phyloP scores from a whole-genome alignment of 2,113 vertebrate species.

The Actenoides hombroni region DNA sequence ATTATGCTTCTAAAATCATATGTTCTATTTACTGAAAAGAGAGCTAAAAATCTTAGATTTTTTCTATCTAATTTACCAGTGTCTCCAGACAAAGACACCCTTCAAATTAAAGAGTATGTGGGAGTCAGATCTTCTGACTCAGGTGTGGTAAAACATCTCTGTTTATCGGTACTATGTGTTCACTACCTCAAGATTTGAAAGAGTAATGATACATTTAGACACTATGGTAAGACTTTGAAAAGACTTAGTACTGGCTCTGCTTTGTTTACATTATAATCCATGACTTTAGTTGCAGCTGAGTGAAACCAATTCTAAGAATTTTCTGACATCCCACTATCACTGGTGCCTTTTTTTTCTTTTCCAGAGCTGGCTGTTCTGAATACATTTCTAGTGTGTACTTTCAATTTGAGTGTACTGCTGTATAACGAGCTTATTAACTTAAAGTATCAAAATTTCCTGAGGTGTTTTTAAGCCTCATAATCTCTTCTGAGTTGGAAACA shows the following conservation, averaged over 20 bases:
- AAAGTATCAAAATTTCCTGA: not conserved
- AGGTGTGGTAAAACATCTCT: not conserved
- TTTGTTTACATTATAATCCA: not conserved
- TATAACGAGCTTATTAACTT: not conserved
- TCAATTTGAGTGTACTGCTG: not conserved
- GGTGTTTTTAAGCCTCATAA: not conserved
- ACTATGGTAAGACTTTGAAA: not conserved
- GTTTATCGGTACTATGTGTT: not conserved
- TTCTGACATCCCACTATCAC: not conserved
- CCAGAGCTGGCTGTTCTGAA: not conserved
- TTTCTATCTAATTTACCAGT: not conserved
- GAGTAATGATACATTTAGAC: not conserved
- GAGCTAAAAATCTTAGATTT: not conserved
- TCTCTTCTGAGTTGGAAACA: not conserved
- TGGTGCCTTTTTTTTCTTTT: not conserved
- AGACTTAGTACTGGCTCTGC: not conserved
- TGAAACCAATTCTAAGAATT: not conserved
- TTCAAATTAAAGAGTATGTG: not conserved
- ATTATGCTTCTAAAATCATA: slow-evolving; percentile 43
- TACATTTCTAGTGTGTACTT: not conserved
- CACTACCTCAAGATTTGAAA: not conserved
- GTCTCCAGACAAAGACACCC: not conserved
- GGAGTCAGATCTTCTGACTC: not conserved
- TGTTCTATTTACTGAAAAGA: not conserved
- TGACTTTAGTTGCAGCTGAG: not conserved